Conservation (phyloP, 2,888 invertebrate species). For the Ectropis crepuscularia region DNA sequence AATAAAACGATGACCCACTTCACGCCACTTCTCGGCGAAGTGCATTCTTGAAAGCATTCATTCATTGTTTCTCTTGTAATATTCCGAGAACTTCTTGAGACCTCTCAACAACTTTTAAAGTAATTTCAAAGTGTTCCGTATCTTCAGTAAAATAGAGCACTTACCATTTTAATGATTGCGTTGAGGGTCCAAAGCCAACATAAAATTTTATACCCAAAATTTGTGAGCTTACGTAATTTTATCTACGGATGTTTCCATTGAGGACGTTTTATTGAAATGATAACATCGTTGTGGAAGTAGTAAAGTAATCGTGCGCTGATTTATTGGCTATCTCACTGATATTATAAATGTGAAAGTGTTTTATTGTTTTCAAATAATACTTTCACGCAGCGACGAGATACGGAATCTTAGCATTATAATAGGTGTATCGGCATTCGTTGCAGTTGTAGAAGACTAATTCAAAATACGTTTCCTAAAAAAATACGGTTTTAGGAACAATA, state of each 20-base stretch:
- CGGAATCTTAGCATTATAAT: no score
- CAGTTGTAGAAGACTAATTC: no score
- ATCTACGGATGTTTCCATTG: slow-evolving; percentile 14
- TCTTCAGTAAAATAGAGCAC: slow-evolving; percentile 34
- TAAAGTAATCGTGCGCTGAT: slow-evolving; percentile 7
- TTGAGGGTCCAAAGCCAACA: slow-evolving; percentile 26
- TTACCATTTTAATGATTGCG: slow-evolving; percentile 35
- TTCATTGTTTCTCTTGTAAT: slow-evolving; percentile 43
- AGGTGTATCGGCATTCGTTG: no score
- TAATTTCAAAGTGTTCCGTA: slow-evolving; percentile 28
- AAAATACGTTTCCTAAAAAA: no score
- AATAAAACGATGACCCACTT: slow-evolving; percentile 52
- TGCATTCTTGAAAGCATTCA: slow-evolving; percentile 44
- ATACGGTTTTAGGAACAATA: no score
- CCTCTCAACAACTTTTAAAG: slow-evolving; percentile 18
- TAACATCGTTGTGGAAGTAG: slow-evolving; percentile 15
- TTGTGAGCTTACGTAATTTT: slow-evolving; percentile 20
- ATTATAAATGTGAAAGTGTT: no score
- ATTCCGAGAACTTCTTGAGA: slow-evolving; percentile 12
- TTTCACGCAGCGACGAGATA: no score
- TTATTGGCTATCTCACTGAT: slow-evolving; percentile 5
- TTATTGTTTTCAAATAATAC: no score
- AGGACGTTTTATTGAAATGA: slow-evolving; percentile 20
- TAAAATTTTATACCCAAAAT: slow-evolving; percentile 32
- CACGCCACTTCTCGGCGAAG: slow-evolving; percentile 48